phyloP scores from a whole-genome alignment of 1,140 invertebrate genomes.

The Neoseiulus cucumeris region DNA sequence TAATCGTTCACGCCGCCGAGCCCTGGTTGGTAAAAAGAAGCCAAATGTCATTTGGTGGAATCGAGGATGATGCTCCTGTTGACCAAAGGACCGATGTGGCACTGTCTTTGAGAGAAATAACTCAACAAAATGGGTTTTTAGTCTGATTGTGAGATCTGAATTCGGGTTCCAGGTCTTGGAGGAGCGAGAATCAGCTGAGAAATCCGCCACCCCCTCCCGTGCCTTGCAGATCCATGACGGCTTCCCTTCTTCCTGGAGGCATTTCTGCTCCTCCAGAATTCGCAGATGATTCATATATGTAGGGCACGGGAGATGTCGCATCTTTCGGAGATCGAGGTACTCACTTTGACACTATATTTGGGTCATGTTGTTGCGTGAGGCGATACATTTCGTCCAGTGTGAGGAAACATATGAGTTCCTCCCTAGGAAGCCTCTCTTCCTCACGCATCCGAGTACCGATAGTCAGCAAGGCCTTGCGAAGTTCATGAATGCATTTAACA shows the following conservation, averaged over 20 bases:
- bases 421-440: constrained; percentile 42
- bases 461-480: constrained; percentile 37
- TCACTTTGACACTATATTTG: constrained; percentile 42
- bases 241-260: too few species aligned
- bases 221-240: too few species aligned
- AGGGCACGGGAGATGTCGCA: too few species aligned
- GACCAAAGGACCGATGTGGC: neutral
- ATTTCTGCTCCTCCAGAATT: too few species aligned
- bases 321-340: constrained; percentile 13
- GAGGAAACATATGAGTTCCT: constrained; percentile 46
- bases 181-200: too few species aligned
- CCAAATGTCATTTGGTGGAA: neutral
- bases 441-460: constrained; percentile 37
- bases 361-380: constrained; percentile 35
- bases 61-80: neutral
- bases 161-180: too few species aligned
- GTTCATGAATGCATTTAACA: constrained; percentile 33
- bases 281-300: too few species aligned
- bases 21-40: constrained; percentile 31
- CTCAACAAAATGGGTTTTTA: neutral
- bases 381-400: constrained; percentile 41
- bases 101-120: neutral
- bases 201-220: too few species aligned
- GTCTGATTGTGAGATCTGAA: too few species aligned
- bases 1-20: constrained; percentile 37